phyloP scores from a whole-genome alignment of 2,888 invertebrate genomes.

The Fabriciana adippe region DNA sequence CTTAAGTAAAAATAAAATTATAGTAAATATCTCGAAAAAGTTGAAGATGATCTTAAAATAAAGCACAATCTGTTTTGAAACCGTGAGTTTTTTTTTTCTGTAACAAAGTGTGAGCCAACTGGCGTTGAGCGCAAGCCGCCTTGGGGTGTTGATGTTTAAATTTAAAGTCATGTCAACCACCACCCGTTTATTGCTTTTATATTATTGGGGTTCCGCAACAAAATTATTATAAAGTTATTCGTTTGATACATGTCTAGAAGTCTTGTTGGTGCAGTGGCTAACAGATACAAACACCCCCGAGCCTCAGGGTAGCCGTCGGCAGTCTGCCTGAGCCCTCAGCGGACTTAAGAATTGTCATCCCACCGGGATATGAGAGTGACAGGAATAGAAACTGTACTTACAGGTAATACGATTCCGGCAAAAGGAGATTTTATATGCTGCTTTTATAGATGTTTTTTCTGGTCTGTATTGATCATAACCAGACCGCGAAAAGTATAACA shows the following conservation, averaged over 20 bases:
- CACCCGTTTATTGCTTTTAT: not conserved
- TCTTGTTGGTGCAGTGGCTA: too few species aligned
- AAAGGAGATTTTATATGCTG: too few species aligned
- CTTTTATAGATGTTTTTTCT: too few species aligned
- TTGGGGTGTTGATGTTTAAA: slow-evolving; percentile 5
- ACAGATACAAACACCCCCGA: too few species aligned
- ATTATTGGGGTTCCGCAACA: not conserved
- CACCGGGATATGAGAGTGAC: too few species aligned
- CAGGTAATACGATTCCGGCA: too few species aligned
- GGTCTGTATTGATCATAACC: too few species aligned
- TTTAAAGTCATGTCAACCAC: slow-evolving; percentile 8
- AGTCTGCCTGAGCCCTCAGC: too few species aligned
- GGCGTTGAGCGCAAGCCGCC: not conserved
- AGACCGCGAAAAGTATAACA: too few species aligned
- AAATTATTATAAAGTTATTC: not conserved
- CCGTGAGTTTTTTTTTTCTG: slow-evolving; percentile 2
- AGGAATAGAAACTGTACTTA: too few species aligned
- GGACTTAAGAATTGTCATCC: too few species aligned
- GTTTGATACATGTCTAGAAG: not conserved
- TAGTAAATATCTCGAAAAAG: not conserved
- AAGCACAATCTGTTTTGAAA: slow-evolving; percentile 2
- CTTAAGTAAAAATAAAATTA: not conserved
- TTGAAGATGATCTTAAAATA: not conserved
- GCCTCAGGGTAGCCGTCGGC: too few species aligned
- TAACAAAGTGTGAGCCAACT: slow-evolving; percentile 3